Percentiles rank a stretch among this genome's conserved stretches.
phyloP scores from a whole-genome alignment of 1,140 invertebrate species.

The fruit fly (Drosophila melanogaster) region DNA sequence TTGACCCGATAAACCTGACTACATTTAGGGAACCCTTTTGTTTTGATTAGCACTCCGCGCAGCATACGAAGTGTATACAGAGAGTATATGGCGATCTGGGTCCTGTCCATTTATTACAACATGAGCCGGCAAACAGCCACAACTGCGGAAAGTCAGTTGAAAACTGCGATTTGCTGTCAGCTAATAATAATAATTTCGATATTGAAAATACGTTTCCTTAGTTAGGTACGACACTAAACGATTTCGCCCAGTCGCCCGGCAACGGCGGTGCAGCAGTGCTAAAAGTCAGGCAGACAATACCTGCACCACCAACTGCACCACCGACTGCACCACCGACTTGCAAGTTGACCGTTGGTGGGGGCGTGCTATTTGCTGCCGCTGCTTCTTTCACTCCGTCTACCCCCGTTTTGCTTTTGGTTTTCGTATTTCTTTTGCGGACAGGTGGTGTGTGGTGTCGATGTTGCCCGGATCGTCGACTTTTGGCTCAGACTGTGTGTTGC shows the following conservation, averaged over 20 bases:
- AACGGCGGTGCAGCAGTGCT: conserved; percentile 53
- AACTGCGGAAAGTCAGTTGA: conserved; percentile 67
- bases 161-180: conserved; percentile 83
- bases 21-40: conserved; percentile 37
- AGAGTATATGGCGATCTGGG: conserved; percentile 22
- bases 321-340: conserved; percentile 18
- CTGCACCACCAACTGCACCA: conserved; percentile 1
- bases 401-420: neutral
- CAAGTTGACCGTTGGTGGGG: conserved; percentile 79
- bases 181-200: conserved; percentile 84
- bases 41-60: conserved; percentile 61
- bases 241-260: conserved; percentile 69
- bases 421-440: conserved; percentile 54
- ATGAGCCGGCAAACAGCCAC: conserved; percentile 65
- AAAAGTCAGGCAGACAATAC: conserved; percentile 74
- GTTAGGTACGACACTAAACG: conserved; percentile 82
- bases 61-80: conserved; percentile 73
- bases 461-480: conserved; percentile 59
- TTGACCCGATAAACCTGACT: conserved; percentile 14
- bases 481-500: conserved; percentile 30
- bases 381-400: conserved; percentile 31
- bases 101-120: conserved; percentile 79
- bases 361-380: conserved; percentile 74
- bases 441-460: conserved; percentile 81
- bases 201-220: conserved; percentile 83